These are phyloP conservation scores for Arnoldichthys spilopterus DNA, from an alignment of 2,797 vertebrate genomes.

Conservation along the genomic window DNA sequence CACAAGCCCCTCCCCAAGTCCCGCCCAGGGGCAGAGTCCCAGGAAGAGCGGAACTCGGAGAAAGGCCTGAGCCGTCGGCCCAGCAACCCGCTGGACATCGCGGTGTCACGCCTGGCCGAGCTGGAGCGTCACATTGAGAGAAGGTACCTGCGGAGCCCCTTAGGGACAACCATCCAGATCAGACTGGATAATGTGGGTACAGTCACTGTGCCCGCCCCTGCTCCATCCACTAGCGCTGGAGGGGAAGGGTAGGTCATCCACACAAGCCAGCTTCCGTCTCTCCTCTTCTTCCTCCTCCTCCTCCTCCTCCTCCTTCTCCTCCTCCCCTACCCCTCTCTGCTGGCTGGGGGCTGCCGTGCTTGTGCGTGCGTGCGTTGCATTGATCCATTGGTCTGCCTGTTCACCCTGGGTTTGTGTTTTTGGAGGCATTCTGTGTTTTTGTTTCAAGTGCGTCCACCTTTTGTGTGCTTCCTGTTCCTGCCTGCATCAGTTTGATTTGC, in stretches of 20 bases:
- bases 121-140: slow-evolving; percentile 99
- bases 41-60: slow-evolving; percentile 83
- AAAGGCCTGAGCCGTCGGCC: slow-evolving; percentile 89
- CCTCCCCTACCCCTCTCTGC: slow-evolving; percentile 57
- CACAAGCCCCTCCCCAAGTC: slow-evolving; percentile 87
- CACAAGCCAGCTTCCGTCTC: slow-evolving; percentile 61
- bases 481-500: slow-evolving; percentile 51
- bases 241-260: slow-evolving; percentile 99
- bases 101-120: slow-evolving; percentile 98
- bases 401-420: slow-evolving; percentile 39
- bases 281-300: slow-evolving; percentile 34
- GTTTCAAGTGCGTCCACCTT: slow-evolving; percentile 25
- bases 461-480: slow-evolving; percentile 47
- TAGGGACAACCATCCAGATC: slow-evolving; percentile 99
- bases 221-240: slow-evolving; percentile 99
- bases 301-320: slow-evolving; percentile 24
- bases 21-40: slow-evolving; percentile 73
- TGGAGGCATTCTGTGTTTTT: slow-evolving; percentile 33
- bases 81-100: slow-evolving; percentile 99
- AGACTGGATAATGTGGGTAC: slow-evolving; percentile 99
- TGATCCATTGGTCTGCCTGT: slow-evolving; percentile 30
- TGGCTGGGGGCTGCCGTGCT: slow-evolving; percentile 71
- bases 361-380: slow-evolving; percentile 27
- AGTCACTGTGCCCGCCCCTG: slow-evolving; percentile 99
- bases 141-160: slow-evolving; percentile 99